Evolutionary conservation across 2,888 invertebrate species (phyloP).

Genomic region (Polydesmus complanatus): DNA sequence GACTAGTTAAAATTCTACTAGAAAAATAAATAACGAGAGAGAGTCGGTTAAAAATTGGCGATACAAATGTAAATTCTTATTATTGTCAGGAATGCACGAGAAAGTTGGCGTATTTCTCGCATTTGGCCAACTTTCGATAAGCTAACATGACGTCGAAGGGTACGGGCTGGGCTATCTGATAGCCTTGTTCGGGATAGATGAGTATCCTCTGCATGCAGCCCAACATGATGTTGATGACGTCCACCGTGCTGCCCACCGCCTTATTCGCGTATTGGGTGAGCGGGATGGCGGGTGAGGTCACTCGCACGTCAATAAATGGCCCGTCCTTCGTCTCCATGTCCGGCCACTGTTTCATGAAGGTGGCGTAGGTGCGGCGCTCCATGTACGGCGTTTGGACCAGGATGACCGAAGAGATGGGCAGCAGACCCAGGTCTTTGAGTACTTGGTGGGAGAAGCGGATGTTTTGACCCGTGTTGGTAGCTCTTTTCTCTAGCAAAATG

Average conservation of each 20-base stretch:
- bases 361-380: constrained; percentile 26
- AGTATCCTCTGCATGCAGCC: constrained; percentile 25
- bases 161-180: constrained; percentile 24
- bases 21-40: too few relatives aligned
- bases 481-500: constrained; percentile 24
- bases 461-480: constrained; percentile 28
- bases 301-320: constrained; percentile 19
- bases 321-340: constrained; percentile 15
- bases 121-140: neutral
- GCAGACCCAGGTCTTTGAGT: constrained; percentile 16
- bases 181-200: constrained; percentile 24
- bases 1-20: too few relatives aligned
- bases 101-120: constrained; percentile 1
- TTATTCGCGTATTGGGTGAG: constrained; percentile 24
- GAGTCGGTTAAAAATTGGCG: too few relatives aligned
- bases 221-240: constrained; percentile 24
- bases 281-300: constrained; percentile 26
- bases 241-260: constrained; percentile 22
- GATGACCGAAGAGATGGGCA: constrained; percentile 21
- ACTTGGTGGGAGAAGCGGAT: constrained; percentile 24
- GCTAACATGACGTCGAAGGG: constrained; percentile 20
- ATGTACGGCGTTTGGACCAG: constrained; percentile 28
- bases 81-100: neutral
- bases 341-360: constrained; percentile 28
- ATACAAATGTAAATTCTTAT: too few relatives aligned